Percentiles rank a stretch among this genome's conserved stretches.
Conservation (phyloP, 2,113 vertebrate genomes). For the Anhinga rufa region DNA sequence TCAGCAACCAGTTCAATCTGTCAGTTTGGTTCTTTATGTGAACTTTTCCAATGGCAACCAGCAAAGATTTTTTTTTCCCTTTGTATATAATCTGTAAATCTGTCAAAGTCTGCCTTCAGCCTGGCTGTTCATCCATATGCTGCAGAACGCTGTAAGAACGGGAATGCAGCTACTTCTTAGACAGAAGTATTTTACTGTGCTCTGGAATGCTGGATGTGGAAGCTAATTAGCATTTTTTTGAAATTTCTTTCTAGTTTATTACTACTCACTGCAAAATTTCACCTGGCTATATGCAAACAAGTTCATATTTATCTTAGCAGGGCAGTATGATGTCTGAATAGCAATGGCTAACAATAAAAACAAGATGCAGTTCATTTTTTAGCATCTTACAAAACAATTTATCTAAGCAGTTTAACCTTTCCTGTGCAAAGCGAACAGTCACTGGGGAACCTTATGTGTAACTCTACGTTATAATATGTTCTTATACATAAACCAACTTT, state of each 20-base stretch:
- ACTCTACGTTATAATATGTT: not conserved
- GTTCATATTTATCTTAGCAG: not conserved
- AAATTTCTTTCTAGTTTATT: not conserved
- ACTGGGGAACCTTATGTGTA: not conserved
- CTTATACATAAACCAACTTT: not conserved
- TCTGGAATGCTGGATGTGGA: not conserved
- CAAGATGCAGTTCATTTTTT: not conserved
- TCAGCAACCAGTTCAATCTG: constrained; percentile 27
- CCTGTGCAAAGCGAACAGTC: not conserved
- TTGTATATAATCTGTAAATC: constrained; percentile 1
- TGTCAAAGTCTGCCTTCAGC: constrained; percentile 40
- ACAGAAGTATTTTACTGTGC: not conserved
- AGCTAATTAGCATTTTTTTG: not conserved
- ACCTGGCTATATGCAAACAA: not conserved
- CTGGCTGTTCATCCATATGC: constrained; percentile 39
- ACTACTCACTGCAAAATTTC: not conserved
- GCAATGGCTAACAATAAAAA: not conserved
- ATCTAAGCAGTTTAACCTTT: not conserved
- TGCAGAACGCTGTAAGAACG: not conserved
- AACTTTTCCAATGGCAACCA: constrained; percentile 42
- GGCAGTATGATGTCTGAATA: not conserved
- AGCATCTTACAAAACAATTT: not conserved
- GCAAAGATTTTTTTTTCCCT: not conserved
- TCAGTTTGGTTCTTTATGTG: constrained; percentile 8
- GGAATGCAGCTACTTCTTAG: not conserved